Evolutionary conservation across 1,140 invertebrate genomes (phyloP).

Genomic region (Drosophila truncata): DNA sequence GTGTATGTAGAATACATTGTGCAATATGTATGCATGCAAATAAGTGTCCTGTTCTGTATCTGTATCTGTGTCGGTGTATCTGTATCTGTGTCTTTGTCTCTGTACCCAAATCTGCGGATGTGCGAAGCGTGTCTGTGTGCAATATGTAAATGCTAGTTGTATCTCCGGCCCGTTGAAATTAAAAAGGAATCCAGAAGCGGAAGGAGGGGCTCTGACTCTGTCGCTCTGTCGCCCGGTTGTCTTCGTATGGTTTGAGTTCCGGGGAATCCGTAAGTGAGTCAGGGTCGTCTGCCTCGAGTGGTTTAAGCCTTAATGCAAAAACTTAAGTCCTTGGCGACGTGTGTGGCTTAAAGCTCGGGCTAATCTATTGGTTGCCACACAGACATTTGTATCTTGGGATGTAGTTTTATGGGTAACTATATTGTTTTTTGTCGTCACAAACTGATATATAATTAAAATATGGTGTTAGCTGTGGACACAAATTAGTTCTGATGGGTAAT

Average conservation of each 20-base stretch:
- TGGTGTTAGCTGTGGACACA: not conserved
- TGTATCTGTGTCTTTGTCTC: not conserved
- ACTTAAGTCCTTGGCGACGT: slow-evolving; percentile 24
- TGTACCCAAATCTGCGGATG: slow-evolving; percentile 18
- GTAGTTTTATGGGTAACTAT: not conserved
- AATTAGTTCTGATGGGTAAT: not conserved
- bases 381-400: not conserved
- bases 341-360: slow-evolving; percentile 17
- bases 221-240: slow-evolving; percentile 22
- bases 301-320: slow-evolving; percentile 19
- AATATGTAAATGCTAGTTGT: slow-evolving; percentile 64
- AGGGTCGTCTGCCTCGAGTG: slow-evolving; percentile 32
- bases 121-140: slow-evolving; percentile 43
- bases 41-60: slow-evolving; percentile 39
- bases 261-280: slow-evolving; percentile 29
- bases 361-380: not conserved
- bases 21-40: slow-evolving; percentile 55
- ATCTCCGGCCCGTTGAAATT: slow-evolving; percentile 56
- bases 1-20: slow-evolving; percentile 34
- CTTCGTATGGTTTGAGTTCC: slow-evolving; percentile 25
- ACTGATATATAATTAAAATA: not conserved
- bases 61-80: slow-evolving; percentile 10
- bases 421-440: not conserved
- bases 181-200: slow-evolving; percentile 55
- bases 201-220: slow-evolving; percentile 25